Percentiles rank a stretch among this genome's conserved stretches.
phyloP scores from a whole-genome alignment of 35 echinoderm and acorn worm species.

The Nesometra sesokonis region DNA sequence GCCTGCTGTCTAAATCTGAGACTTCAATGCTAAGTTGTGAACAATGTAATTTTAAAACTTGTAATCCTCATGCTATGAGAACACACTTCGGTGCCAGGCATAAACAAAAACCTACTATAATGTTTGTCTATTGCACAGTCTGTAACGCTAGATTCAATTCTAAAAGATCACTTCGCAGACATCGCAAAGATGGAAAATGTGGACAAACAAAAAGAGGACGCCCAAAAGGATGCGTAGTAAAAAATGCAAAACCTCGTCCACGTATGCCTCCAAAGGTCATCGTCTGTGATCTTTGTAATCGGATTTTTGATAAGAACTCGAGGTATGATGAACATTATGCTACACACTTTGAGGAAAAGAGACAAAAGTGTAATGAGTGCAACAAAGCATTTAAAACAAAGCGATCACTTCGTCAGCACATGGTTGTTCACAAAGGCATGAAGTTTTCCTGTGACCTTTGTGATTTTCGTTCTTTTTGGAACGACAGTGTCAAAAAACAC shows the following conservation, averaged over 20 bases:
- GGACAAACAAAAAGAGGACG: not conserved
- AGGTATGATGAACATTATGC: not conserved
- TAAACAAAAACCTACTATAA: not conserved
- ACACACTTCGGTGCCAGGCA: not conserved
- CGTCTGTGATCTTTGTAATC: not conserved
- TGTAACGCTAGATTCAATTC: not conserved
- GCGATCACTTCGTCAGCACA: not conserved
- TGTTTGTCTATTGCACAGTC: not conserved
- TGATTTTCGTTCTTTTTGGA: slow-evolving; percentile 11
- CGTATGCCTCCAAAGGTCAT: not conserved
- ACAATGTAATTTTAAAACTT: not conserved
- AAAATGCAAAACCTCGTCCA: not conserved
- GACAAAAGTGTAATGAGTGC: slow-evolving; percentile 8
- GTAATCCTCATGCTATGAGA: not conserved
- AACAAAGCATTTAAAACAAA: slow-evolving; percentile 9
- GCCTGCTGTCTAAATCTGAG: not conserved
- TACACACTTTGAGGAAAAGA: slow-evolving; percentile 4
- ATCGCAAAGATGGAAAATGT: not conserved
- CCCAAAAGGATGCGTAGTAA: not conserved
- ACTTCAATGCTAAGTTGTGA: not conserved
- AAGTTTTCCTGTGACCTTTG: slow-evolving; percentile 4
- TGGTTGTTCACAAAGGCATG: not conserved
- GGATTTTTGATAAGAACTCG: not conserved
- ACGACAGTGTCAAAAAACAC: slow-evolving; percentile 14
- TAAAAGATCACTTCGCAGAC: not conserved